A percentile compares a stretch with the other conserved stretches of the same genome.
phyloP scores from a whole-genome alignment of 2,888 invertebrate genomes.

The Cryptocephalus moraei region DNA sequence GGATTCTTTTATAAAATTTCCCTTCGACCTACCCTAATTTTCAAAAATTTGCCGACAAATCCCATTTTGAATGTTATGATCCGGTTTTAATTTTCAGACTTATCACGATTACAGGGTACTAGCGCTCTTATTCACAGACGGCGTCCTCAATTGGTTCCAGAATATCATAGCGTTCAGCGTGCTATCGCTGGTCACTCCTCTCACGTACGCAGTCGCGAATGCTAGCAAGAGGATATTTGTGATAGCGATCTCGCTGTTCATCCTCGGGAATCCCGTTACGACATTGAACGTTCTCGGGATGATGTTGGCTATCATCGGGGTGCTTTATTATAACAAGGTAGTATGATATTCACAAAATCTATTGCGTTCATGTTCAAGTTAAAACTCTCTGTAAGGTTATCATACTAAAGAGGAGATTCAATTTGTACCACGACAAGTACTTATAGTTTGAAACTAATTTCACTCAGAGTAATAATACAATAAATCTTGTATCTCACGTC shows the following conservation, averaged over 20 bases:
- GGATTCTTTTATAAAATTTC: too few relatives aligned
- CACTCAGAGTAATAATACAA: neutral
- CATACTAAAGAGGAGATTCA: too few relatives aligned
- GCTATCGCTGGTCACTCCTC: slow-evolving; percentile 80
- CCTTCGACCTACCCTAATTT: too few relatives aligned
- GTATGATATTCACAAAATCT: too few relatives aligned
- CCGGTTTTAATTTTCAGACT: slow-evolving; percentile 33
- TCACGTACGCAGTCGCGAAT: slow-evolving; percentile 92
- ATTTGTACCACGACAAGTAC: neutral
- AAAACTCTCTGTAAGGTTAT: too few relatives aligned
- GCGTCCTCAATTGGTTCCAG: slow-evolving; percentile 85
- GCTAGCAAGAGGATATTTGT: slow-evolving; percentile 90
- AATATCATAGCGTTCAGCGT: slow-evolving; percentile 93
- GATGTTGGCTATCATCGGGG: slow-evolving; percentile 81
- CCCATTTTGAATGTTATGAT: neutral
- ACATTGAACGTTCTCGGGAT: slow-evolving; percentile 80
- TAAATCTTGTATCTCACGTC: too few relatives aligned
- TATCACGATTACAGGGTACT: slow-evolving; percentile 46
- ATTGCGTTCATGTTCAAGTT: too few relatives aligned
- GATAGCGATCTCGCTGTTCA: slow-evolving; percentile 76
- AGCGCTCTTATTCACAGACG: slow-evolving; percentile 63
- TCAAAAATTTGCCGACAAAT: too few relatives aligned
- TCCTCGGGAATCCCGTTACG: slow-evolving; percentile 87
- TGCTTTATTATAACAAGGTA: slow-evolving; percentile 82
- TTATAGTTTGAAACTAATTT: neutral